Percentiles rank a stretch among this genome's conserved stretches.
These are phyloP conservation scores for Nasonia giraulti DNA, from an alignment of 1,140 invertebrate genomes.

Conservation along the genomic window DNA sequence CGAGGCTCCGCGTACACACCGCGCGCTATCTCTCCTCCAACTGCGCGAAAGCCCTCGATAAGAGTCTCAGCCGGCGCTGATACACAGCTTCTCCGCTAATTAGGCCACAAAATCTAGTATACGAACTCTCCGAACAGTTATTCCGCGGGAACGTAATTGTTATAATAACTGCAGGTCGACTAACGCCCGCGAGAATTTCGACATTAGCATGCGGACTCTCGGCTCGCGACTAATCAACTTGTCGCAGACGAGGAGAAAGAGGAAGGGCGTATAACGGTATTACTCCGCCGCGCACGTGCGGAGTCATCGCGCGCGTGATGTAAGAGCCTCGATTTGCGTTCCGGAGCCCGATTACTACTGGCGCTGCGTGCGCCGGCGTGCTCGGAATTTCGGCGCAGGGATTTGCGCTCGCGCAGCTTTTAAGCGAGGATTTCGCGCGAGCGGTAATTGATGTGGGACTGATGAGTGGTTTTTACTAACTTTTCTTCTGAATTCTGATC, in stretches of 20 bases:
- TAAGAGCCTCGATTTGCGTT: conserved; percentile 18
- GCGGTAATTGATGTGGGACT: background rate
- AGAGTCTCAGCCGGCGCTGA: too few species aligned
- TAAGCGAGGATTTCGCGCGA: background rate
- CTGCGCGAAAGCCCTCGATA: too few species aligned
- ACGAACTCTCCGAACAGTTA: too few species aligned
- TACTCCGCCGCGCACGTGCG: background rate
- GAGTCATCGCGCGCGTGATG: background rate
- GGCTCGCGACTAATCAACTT: conserved; percentile 25
- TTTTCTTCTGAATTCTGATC: too few species aligned
- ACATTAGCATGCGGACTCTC: conserved; percentile 24
- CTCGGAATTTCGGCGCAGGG: background rate
- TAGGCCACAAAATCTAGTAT: too few species aligned
- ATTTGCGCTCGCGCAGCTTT: background rate
- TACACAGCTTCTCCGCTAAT: too few species aligned
- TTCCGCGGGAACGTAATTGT: too few species aligned
- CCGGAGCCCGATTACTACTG: background rate
- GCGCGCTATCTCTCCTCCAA: too few species aligned
- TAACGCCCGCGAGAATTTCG: conserved; percentile 20
- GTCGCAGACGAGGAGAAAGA: background rate
- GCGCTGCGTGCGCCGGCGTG: background rate
- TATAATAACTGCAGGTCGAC: too few species aligned
- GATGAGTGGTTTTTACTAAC: background rate
- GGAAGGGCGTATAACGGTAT: too few species aligned
- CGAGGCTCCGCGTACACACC: too few species aligned